Conservation (phyloP, 2,797 vertebrate genomes). For the Chelonia mydas region DNA sequence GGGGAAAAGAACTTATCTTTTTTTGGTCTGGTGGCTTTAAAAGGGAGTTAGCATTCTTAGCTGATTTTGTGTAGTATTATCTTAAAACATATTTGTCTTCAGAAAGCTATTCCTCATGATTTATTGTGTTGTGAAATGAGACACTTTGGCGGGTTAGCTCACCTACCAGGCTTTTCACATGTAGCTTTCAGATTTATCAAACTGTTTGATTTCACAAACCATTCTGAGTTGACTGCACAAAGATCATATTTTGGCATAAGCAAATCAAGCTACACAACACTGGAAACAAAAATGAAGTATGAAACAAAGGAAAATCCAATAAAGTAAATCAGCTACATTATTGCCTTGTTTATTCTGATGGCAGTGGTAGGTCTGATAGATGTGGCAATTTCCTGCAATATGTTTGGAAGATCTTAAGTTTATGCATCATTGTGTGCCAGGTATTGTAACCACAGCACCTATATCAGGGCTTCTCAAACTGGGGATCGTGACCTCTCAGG, state of each 20-base stretch:
- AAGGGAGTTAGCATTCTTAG: background rate
- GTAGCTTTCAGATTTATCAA: background rate
- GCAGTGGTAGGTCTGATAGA: background rate
- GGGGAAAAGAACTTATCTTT: background rate
- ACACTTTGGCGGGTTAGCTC: background rate
- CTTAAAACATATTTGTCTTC: background rate
- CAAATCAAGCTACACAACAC: background rate
- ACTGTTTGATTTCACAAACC: background rate
- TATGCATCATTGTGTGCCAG: background rate
- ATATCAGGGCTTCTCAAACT: no score
- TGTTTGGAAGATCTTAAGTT: background rate
- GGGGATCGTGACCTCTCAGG: no score
- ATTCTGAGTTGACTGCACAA: slow-evolving; percentile 34
- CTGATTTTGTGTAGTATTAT: background rate
- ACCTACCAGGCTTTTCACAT: background rate
- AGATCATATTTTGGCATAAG: slow-evolving; percentile 5
- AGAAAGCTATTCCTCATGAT: rapidly evolving
- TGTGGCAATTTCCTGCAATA: background rate
- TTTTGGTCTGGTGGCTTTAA: background rate
- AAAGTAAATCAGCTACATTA: slow-evolving; percentile 40
- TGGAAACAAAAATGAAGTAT: slow-evolving; percentile 19
- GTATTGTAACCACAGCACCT: background rate
- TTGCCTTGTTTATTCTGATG: background rate
- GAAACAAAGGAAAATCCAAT: slow-evolving; percentile 33
- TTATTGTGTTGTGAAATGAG: rapidly evolving